Evolutionary conservation across 1,140 invertebrate genomes (phyloP).

Genomic region (Drosophila ambigua): DNA sequence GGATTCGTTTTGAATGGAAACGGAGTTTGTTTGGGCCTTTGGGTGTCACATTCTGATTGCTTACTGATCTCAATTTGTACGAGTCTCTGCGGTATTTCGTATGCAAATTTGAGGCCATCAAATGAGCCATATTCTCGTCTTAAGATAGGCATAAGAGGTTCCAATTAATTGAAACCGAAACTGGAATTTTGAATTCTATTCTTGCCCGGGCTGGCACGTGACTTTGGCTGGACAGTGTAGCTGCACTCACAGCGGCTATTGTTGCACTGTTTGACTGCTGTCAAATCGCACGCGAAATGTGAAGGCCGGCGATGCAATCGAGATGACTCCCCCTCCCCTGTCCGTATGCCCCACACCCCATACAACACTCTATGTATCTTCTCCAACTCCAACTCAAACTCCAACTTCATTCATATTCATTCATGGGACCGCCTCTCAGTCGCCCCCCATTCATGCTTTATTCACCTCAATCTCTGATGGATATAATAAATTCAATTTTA

Average conservation of each 20-base stretch:
- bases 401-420: conserved; percentile 58
- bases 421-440: conserved; percentile 37
- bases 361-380: conserved; percentile 13
- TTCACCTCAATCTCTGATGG: conserved; percentile 37
- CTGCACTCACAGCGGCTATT: conserved; percentile 46
- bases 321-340: conserved; percentile 19
- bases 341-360: conserved; percentile 3
- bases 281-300: conserved; percentile 68
- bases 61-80: conserved; percentile 51
- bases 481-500: conserved; percentile 39
- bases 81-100: conserved; percentile 24
- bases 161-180: conserved; percentile 37
- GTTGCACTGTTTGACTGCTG: conserved; percentile 50
- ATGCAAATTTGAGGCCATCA: conserved; percentile 34
- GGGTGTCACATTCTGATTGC: conserved; percentile 26
- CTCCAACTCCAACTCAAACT: conserved; percentile 4
- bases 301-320: conserved; percentile 64
- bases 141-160: conserved; percentile 6
- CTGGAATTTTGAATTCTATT: neutral
- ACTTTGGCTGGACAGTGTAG: conserved; percentile 47
- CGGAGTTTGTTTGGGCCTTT: conserved; percentile 22
- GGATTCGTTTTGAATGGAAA: conserved; percentile 31
- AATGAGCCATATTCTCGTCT: conserved; percentile 20
- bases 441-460: conserved; percentile 36
- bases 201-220: conserved; percentile 15